Percentiles rank a stretch among this genome's conserved stretches.
Conservation (phyloP, 2,113 vertebrate genomes). For the Poeciliopsis turrubarensis region DNA sequence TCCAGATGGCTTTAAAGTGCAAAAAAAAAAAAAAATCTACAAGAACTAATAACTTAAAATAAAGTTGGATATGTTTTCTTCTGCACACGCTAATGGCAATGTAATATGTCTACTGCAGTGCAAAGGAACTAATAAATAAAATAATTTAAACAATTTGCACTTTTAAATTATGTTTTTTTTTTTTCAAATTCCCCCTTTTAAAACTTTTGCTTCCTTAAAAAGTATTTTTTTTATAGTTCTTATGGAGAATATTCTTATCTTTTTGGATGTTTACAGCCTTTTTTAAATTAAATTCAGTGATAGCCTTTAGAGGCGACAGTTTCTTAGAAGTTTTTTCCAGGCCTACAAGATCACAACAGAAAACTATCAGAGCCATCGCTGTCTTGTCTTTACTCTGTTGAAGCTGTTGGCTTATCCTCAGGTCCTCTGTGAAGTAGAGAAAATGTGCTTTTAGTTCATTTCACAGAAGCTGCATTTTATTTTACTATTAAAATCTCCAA, state of each 20-base stretch:
- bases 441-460: constrained; percentile 32
- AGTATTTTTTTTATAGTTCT: too few relatives aligned
- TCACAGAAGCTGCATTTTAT: constrained; percentile 29
- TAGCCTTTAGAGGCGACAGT: constrained; percentile 2
- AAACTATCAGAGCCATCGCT: constrained; percentile 40
- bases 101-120: too few relatives aligned
- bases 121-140: too few relatives aligned
- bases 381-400: constrained; percentile 35
- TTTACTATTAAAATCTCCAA: constrained; percentile 59
- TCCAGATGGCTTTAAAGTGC: too few relatives aligned
- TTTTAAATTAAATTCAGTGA: neutral
- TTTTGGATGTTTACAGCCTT: neutral
- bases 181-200: too few relatives aligned
- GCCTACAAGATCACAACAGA: constrained; percentile 43
- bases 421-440: constrained; percentile 41
- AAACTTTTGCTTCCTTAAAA: too few relatives aligned
- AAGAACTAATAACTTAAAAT: too few relatives aligned
- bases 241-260: neutral
- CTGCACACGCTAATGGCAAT: too few relatives aligned
- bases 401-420: constrained; percentile 43
- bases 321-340: constrained; percentile 19
- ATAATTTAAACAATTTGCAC: too few relatives aligned
- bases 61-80: too few relatives aligned
- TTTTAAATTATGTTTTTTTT: too few relatives aligned
- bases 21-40: too few relatives aligned